phyloP scores from a whole-genome alignment of 1,140 invertebrate species.

The Microplitis mediator region DNA sequence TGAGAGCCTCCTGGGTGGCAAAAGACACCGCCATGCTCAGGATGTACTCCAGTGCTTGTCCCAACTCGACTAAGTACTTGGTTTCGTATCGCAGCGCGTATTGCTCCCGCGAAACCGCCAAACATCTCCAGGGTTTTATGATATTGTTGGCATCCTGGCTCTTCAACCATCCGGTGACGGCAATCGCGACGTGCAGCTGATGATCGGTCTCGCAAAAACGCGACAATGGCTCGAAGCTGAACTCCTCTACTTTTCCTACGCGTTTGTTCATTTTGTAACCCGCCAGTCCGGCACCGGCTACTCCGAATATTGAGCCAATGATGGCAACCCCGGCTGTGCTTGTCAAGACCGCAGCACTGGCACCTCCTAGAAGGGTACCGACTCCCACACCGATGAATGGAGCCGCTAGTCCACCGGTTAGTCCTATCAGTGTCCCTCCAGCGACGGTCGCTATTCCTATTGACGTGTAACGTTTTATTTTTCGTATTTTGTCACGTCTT shows the following conservation, averaged over 20 bases:
- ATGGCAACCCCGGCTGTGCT: conserved; percentile 69
- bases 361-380: conserved; percentile 64
- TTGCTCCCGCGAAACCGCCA: conserved; percentile 71
- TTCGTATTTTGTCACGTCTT: conserved; percentile 62
- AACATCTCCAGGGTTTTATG: conserved; percentile 66
- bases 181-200: conserved; percentile 71
- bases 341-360: conserved; percentile 67
- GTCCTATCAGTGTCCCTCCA: conserved; percentile 70
- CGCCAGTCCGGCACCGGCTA: conserved; percentile 71
- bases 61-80: conserved; percentile 71
- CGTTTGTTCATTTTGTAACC: conserved; percentile 77
- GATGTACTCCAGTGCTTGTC: conserved; percentile 70
- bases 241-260: conserved; percentile 75
- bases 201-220: conserved; percentile 45
- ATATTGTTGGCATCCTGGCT: conserved; percentile 61
- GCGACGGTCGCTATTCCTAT: conserved; percentile 71
- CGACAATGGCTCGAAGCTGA: conserved; percentile 68
- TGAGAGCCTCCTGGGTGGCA: conserved; percentile 76
- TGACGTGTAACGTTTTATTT: conserved; percentile 69
- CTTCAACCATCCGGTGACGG: conserved; percentile 72
- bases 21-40: conserved; percentile 70
- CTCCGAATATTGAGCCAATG: conserved; percentile 73
- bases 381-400: conserved; percentile 72
- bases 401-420: conserved; percentile 72
- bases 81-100: conserved; percentile 75